Evolutionary conservation across 2,888 invertebrate genomes (phyloP), one percentile per base, ranked within the genome.

Genomic region (Pasiphila rectangulata): DNA sequence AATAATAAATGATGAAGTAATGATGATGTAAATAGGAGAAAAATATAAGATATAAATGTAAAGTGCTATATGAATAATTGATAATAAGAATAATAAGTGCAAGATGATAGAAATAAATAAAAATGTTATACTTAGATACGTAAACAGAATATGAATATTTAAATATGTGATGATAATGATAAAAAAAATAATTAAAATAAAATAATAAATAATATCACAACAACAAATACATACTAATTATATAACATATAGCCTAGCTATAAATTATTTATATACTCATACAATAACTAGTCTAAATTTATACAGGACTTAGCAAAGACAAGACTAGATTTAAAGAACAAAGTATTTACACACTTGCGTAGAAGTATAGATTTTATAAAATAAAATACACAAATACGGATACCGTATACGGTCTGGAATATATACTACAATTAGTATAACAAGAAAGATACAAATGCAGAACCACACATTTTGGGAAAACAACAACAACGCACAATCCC

Each of bases 351-450:
- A 36, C 27, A 59, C 58, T 56, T 57, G 52, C 57, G 54, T 52
- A 39, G 34, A 12, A 7, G 7, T n/a, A 27, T 12, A 12, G 59
- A 55, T 67, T 74, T 69, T 69, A 65, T 57, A 72, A 68, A 75
- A 71, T 79, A 55, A 79, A 74, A 77, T 80, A 84, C 79, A 83
- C 81, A 81, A 73, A 85, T 83, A 86, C 86, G 86, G 85, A 86
- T 86, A 79, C 86, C 87, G 85, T 87, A 86, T 73, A 77, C 68
- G 73, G 71, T 79, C 51, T 69, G 60, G 63, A 68, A 77, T 69
- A 67, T 63, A 79, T 85, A 85, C 85, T 85, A 83, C 83, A 70
- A 74, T 45, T 85, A 86, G 85, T 84, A 80, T 57, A 79, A 72
- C 64, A 71, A 65, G 71, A 72, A 70, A 65, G 83, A 84, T 83